Base-by-base conservation (phyloP, 64 coral and sea anemone species). In the Cladopsammia gracilis region DNA sequence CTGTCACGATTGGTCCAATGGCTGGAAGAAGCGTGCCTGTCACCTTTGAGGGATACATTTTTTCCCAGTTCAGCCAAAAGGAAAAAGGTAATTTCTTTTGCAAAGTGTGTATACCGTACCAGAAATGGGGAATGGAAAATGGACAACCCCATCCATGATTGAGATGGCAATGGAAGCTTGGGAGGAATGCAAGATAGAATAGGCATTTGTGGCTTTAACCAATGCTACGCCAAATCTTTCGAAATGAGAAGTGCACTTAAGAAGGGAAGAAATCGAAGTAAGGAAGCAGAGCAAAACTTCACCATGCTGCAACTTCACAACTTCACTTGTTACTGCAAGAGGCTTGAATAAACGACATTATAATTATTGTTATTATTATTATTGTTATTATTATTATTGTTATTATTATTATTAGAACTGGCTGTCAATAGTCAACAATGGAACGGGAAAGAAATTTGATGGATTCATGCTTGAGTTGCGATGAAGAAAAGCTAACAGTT, bases 181-280 rank as follows among this genome's bases (percentile, higher is more conserved):
- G 57, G 60, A 12, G 56, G 15, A n/a, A n/a, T n/a, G n/a, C n/a
- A n/a, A n/a, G n/a, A n/a, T n/a, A n/a, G n/a, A n/a, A n/a, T n/a
- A n/a, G n/a, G 85, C 15, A 19, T 34, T n/a, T 71, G 44, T 24
- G 85, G 92, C 18, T 93, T 93, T 20, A 93, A 93, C 74, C 88
- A 82, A 50, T 25, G 92, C 4, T 94, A 94, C 78, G 92, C 85
- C 0, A 87, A 52, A 58, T 73, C 11, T 23, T 81, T 61, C 26
- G 82, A 93, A 46, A 26, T 86, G 8, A 18, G 48, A 6, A 34
- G 43, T 43, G 71, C 89, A 19, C 59, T 91, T 45, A n/a, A n/a
- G n/a, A 60, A 91, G 26, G 89, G 82, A 73, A 70, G 0, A 3
- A 47, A 77, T 22, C 44, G 25, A 87, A 58, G 46, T 8, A 93